Evolutionary conservation across 1,140 invertebrate genomes (phyloP).

Genomic region (Potamilus streckersoni): DNA sequence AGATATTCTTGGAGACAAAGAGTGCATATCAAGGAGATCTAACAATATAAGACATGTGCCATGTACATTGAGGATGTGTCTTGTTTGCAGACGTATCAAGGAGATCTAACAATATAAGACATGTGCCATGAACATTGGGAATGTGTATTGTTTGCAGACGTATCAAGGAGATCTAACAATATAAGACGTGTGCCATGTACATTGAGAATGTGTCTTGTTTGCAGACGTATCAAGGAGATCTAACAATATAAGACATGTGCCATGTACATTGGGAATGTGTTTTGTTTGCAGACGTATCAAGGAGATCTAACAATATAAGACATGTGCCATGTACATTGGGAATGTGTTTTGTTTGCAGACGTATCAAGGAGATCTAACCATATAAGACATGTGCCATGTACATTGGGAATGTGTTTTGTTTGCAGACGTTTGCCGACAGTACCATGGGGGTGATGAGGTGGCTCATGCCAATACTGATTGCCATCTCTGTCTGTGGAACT

Average conservation of each 20-base stretch:
- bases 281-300: constrained; percentile 71
- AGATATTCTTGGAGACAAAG: too few species aligned
- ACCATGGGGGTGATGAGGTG: constrained; percentile 93
- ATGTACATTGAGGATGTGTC: background rate
- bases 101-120: too few species aligned
- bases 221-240: constrained; percentile 70
- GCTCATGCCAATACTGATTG: constrained; percentile 97
- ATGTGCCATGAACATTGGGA: background rate
- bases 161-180: too few species aligned
- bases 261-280: background rate
- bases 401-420: constrained; percentile 7
- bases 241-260: too few species aligned
- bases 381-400: background rate
- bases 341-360: constrained; percentile 71
- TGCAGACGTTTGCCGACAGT: constrained; percentile 88
- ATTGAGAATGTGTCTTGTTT: constrained; percentile 18
- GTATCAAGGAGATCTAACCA: too few species aligned
- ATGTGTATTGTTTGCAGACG: constrained; percentile 71
- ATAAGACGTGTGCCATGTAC: background rate
- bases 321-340: background rate
- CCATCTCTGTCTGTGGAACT: constrained; percentile 97
- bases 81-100: constrained; percentile 74
- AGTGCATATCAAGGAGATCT: too few species aligned
- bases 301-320: too few species aligned
- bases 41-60: too few species aligned